phyloP scores from a whole-genome alignment of 2,113 vertebrate genomes.

The Coreoperca whiteheadi region DNA sequence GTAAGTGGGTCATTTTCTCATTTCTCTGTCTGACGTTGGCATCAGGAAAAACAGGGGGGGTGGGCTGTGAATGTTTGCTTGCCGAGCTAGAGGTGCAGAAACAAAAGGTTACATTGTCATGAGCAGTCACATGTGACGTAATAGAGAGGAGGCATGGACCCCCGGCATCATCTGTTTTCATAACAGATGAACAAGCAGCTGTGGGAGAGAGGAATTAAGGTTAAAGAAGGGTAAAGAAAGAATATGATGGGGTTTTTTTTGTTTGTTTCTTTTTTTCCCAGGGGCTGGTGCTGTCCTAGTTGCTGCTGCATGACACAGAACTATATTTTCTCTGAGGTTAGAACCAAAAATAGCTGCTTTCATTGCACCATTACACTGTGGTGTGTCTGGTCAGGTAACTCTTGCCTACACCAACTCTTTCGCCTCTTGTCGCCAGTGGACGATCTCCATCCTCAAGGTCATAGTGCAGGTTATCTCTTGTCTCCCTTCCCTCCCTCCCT shows the following conservation, averaged over 20 bases:
- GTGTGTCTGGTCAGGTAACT: background rate
- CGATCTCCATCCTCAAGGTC: constrained; percentile 50
- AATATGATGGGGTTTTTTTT: background rate
- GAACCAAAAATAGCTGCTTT: background rate
- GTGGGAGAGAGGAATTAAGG: constrained; percentile 32
- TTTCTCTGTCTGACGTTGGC: constrained; percentile 33
- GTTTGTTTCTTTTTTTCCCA: constrained; percentile 4
- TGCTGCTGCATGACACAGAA: constrained; percentile 34
- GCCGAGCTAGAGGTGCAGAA: background rate
- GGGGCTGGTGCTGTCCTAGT: constrained; percentile 35
- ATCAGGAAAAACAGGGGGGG: constrained; percentile 24
- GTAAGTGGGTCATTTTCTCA: constrained; percentile 57
- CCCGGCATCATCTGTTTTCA: constrained; percentile 36
- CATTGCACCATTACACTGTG: background rate
- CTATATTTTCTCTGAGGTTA: constrained; percentile 14
- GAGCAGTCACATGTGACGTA: constrained; percentile 5
- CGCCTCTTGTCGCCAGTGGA: background rate
- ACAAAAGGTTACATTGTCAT: background rate
- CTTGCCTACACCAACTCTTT: background rate
- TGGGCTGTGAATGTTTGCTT: background rate
- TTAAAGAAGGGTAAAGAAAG: constrained; percentile 18
- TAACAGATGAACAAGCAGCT: constrained; percentile 40
- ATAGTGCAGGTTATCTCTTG: constrained; percentile 53
- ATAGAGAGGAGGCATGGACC: constrained; percentile 10
- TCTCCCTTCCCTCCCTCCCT: constrained; percentile 21